phyloP scores from a whole-genome alignment of 2,888 invertebrate genomes.

The Diarsia dahlii region DNA sequence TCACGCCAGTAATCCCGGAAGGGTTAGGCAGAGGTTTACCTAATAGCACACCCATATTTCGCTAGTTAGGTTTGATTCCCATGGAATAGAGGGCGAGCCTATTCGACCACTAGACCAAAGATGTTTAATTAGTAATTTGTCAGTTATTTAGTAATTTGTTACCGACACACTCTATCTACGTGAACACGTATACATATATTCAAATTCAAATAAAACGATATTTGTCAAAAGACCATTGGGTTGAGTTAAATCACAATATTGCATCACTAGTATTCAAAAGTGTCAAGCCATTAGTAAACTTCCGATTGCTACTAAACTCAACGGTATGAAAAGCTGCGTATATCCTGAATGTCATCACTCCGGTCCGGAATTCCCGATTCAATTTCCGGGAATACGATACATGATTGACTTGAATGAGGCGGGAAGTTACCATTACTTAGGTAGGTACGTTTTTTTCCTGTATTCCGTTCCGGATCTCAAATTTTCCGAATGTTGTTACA shows the following conservation, averaged over 20 bases:
- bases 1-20: too few relatives aligned
- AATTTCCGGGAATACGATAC: constrained; percentile 54
- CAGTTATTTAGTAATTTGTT: too few relatives aligned
- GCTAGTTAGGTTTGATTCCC: too few relatives aligned
- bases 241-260: background rate
- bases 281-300: constrained; percentile 2
- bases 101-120: too few relatives aligned
- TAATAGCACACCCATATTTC: too few relatives aligned
- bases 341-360: constrained; percentile 39
- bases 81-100: too few relatives aligned
- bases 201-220: too few relatives aligned
- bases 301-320: constrained; percentile 15
- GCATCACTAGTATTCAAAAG: background rate
- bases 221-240: too few relatives aligned
- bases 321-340: constrained; percentile 20
- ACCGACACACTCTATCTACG: too few relatives aligned
- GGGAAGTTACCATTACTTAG: constrained; percentile 31
- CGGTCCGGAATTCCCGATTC: constrained; percentile 54
- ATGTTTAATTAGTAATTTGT: too few relatives aligned
- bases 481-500: constrained; percentile 12
- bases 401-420: constrained; percentile 44
- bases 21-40: too few relatives aligned
- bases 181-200: too few relatives aligned
- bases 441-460: constrained; percentile 20
- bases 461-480: constrained; percentile 21